A percentile compares a stretch with the other conserved stretches of the same genome.
Evolutionary conservation across 2,797 vertebrate species (phyloP).

Genomic region (Anas bernieri): DNA sequence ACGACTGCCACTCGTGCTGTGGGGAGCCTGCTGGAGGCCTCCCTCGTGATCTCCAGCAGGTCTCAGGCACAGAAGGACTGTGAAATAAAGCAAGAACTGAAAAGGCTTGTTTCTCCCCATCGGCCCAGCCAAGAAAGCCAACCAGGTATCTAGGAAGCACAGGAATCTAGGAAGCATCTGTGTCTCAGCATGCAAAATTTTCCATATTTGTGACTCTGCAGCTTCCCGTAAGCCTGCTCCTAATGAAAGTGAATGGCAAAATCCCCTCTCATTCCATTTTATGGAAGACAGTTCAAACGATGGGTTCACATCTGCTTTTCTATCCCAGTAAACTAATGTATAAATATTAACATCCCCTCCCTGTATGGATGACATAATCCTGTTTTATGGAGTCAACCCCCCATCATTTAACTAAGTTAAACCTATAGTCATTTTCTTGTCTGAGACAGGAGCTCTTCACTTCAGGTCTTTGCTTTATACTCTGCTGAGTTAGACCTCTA

Average conservation of each 20-base stretch:
- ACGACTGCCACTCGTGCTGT: neutral
- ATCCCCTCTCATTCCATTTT: neutral
- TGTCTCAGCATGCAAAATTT: neutral
- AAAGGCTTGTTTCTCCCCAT: neutral
- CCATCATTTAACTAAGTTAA: neutral
- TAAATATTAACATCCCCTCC: neutral
- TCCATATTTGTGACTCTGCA: neutral
- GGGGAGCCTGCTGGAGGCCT: neutral
- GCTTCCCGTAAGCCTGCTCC: neutral
- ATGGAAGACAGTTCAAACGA: neutral
- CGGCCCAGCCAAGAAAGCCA: neutral
- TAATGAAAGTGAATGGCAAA: neutral
- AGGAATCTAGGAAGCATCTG: neutral
- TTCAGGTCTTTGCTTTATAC: neutral
- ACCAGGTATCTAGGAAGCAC: neutral
- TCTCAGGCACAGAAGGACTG: neutral
- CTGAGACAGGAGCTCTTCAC: neutral
- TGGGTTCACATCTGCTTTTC: neutral
- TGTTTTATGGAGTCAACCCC: neutral
- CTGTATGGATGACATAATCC: neutral
- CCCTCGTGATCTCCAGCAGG: fast-evolving
- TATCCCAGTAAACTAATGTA: neutral
- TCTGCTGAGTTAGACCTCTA: neutral
- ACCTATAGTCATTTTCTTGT: neutral
- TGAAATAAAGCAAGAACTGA: neutral